A percentile compares a stretch with the other conserved stretches of the same genome.
Conservation (phyloP, 2,113 vertebrate genomes). For the Myiozetetes cayanensis region DNA sequence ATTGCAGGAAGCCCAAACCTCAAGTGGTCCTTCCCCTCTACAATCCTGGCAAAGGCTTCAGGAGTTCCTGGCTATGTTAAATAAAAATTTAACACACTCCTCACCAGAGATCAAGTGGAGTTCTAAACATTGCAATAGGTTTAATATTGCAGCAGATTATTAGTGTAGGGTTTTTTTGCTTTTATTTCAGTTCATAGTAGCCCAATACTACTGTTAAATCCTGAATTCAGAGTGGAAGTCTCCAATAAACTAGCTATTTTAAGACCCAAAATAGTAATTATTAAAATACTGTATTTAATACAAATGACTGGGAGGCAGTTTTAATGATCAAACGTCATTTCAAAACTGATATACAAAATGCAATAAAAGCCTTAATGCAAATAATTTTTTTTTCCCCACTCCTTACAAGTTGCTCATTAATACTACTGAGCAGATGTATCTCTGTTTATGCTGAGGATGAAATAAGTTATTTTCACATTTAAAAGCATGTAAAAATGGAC, state of each 20-base stretch:
- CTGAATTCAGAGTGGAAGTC: neutral
- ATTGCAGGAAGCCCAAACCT: conserved; percentile 12
- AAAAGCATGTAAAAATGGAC: neutral
- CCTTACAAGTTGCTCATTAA: neutral
- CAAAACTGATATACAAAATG: neutral
- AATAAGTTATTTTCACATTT: neutral
- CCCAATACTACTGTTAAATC: neutral
- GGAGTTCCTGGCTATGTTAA: neutral
- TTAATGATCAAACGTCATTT: neutral
- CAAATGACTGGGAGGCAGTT: neutral
- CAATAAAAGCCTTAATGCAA: neutral
- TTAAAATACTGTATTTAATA: neutral
- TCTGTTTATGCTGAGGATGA: neutral
- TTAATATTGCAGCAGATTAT: neutral
- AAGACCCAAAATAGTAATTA: neutral
- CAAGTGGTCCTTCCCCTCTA: neutral
- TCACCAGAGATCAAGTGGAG: neutral
- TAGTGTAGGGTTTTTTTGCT: neutral
- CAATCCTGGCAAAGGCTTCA: neutral
- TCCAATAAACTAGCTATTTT: neutral
- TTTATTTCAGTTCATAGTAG: neutral
- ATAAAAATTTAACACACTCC: neutral
- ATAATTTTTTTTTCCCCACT: neutral
- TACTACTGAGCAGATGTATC: neutral
- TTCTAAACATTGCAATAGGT: neutral